Conservation (phyloP, 23 tunicate genomes). For the Trididemnum clinides region DNA sequence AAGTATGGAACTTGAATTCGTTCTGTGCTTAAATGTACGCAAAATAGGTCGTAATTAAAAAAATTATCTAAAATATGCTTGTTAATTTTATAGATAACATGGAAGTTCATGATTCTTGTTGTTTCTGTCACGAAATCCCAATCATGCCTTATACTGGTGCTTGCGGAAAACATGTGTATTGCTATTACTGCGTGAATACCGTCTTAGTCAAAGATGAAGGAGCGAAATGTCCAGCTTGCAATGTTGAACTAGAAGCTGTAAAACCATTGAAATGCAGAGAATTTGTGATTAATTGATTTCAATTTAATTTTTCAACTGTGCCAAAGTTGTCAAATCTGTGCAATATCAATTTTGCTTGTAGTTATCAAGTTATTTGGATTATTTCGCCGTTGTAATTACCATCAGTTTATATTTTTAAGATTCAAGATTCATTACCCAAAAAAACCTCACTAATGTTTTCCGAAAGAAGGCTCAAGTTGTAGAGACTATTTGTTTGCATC, state of each 20-base stretch:
- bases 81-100: neutral
- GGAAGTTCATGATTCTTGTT: constrained; percentile 6
- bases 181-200: constrained; percentile 62
- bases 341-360: no score
- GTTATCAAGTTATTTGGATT: no score
- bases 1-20: neutral
- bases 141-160: constrained; percentile 42
- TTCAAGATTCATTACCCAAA: no score
- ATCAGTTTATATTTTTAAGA: no score
- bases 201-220: constrained; percentile 26
- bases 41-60: neutral
- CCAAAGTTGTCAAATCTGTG: no score
- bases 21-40: neutral
- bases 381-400: no score
- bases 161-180: constrained; percentile 37
- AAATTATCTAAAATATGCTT: no score
- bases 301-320: no score
- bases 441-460: no score
- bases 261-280: neutral
- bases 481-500: no score
- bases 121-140: constrained; percentile 37
- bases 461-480: no score
- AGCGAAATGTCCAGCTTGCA: constrained; percentile 53
- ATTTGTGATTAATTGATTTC: no score
- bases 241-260: neutral